These are phyloP conservation scores for Bolinopsis microptera DNA, from an alignment of 37 sponge, comb jelly and placozoan species.

Conservation along the genomic window DNA sequence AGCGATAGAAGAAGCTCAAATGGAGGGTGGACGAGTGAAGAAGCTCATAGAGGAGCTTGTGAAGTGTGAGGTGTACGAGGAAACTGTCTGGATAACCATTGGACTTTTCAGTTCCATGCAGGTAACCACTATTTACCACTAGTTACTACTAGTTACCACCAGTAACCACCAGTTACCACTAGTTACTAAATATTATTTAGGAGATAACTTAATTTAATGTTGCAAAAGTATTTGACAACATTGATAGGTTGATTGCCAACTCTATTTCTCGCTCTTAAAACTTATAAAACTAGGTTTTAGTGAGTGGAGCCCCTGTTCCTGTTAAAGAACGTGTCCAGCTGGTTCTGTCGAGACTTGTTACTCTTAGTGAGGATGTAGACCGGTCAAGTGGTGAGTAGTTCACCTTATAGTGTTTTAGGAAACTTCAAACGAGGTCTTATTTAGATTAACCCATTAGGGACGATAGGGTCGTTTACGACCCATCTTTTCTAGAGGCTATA, in stretches of 20 bases:
- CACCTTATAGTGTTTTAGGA: too few species aligned
- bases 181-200: too few species aligned
- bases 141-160: too few species aligned
- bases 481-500: too few species aligned
- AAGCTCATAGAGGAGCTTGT: slow-evolving; percentile 18
- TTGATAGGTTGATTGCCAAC: too few species aligned
- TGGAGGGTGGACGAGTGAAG: background rate
- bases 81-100: background rate
- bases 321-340: slow-evolving; percentile 32
- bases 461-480: too few species aligned
- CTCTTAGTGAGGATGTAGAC: background rate
- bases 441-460: too few species aligned
- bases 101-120: background rate
- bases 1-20: background rate
- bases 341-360: background rate
- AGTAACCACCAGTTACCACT: too few species aligned
- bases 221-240: too few species aligned
- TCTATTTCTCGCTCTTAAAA: background rate
- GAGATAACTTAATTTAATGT: too few species aligned
- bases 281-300: background rate
- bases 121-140: too few species aligned
- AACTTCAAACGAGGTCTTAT: too few species aligned
- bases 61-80: background rate
- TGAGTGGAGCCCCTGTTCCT: slow-evolving; percentile 11
- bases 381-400: background rate